A percentile compares a stretch with the other conserved stretches of the same genome.
Evolutionary conservation across 2,888 invertebrate species (phyloP).

Genomic region (Synergus umbraculus): DNA sequence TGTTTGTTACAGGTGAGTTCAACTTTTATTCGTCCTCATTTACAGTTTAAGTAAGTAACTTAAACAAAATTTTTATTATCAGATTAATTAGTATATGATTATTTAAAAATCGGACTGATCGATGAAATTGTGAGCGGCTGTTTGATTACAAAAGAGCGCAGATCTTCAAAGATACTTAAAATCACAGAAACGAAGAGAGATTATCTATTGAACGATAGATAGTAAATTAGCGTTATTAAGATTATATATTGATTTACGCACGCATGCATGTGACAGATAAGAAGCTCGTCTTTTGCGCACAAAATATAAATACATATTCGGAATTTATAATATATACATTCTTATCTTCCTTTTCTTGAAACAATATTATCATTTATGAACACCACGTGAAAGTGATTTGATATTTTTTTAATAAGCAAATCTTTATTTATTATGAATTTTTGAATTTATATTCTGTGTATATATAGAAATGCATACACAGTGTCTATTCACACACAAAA

Average conservation of each 20-base stretch:
- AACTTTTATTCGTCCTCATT: neutral
- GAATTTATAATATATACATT: no score
- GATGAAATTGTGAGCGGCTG: neutral
- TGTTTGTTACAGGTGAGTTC: constrained; percentile 14
- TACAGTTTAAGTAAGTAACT: neutral
- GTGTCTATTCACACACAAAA: no score
- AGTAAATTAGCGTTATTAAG: neutral
- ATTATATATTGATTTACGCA: neutral
- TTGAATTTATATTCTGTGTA: no score
- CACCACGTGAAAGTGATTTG: neutral
- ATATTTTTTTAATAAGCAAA: neutral
- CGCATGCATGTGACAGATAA: neutral
- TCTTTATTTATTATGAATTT: neutral
- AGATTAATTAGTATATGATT: neutral
- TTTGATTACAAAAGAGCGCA: neutral
- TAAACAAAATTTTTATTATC: neutral
- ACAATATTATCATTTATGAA: neutral
- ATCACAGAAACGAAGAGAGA: neutral
- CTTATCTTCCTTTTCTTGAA: neutral
- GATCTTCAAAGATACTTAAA: neutral
- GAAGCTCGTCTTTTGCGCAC: neutral
- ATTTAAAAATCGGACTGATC: neutral
- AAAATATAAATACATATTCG: no score
- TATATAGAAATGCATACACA: no score
- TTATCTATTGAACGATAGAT: neutral